phyloP scores from a whole-genome alignment of 2,113 vertebrate species.

The Corythoichthys intestinalis region DNA sequence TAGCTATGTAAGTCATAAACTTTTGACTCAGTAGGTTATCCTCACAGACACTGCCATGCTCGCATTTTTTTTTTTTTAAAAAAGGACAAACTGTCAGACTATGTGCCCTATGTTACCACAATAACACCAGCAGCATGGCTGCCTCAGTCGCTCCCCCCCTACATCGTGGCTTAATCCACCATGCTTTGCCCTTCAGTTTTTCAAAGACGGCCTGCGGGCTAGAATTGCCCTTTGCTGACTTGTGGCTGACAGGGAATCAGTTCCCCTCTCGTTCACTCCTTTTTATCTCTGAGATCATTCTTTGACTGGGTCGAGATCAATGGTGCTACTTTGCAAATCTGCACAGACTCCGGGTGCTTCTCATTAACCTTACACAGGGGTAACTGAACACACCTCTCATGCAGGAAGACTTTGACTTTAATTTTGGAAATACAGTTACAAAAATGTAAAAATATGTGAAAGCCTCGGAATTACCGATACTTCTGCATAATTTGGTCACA shows the following conservation, averaged over 20 bases:
- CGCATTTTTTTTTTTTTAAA: conserved; percentile 7
- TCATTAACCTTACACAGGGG: conserved; percentile 64
- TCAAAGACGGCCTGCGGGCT: conserved; percentile 75
- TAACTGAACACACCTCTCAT: conserved; percentile 37
- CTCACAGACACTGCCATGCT: conserved; percentile 36
- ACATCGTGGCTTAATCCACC: conserved; percentile 64
- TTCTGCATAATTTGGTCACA: background rate
- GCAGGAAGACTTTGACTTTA: conserved; percentile 24
- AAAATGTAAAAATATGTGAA: background rate
- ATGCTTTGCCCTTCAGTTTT: conserved; percentile 70
- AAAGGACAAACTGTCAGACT: conserved; percentile 16
- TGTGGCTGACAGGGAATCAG: conserved; percentile 71
- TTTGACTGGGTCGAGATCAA: conserved; percentile 74
- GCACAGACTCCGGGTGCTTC: conserved; percentile 64
- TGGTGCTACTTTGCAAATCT: conserved; percentile 71
- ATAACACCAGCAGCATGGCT: conserved; percentile 37
- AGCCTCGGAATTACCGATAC: background rate
- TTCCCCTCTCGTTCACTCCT: conserved; percentile 64
- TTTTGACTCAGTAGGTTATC: conserved; percentile 46
- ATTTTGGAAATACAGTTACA: conserved; percentile 16
- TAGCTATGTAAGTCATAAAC: conserved; percentile 37
- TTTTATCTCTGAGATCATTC: conserved; percentile 75
- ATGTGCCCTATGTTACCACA: conserved; percentile 50
- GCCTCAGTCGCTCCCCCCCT: conserved; percentile 43
- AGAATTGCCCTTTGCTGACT: conserved; percentile 75